A percentile compares a stretch with the other conserved stretches of the same genome.
phyloP scores from a whole-genome alignment of 2,888 invertebrate species.

The Norana najaformis region DNA sequence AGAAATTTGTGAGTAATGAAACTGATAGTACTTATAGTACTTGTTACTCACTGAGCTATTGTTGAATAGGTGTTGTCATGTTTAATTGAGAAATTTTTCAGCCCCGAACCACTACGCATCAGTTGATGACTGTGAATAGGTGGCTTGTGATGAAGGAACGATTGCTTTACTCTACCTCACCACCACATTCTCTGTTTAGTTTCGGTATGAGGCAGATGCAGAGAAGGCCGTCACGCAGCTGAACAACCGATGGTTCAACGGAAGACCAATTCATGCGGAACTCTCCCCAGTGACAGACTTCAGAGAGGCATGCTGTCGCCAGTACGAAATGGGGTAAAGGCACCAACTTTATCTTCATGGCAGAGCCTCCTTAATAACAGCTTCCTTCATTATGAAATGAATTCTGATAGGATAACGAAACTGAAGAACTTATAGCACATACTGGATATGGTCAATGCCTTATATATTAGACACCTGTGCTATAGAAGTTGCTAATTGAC shows the following conservation, averaged over 20 bases:
- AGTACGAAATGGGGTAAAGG: conserved; percentile 93
- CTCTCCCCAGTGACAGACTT: conserved; percentile 98
- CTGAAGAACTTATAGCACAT: no score
- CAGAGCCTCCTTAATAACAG: not conserved
- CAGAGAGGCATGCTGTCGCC: conserved; percentile 97
- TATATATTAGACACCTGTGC: no score
- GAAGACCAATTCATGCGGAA: conserved; percentile 95
- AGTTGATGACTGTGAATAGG: no score
- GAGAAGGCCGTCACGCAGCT: conserved; percentile 95
- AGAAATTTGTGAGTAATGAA: no score
- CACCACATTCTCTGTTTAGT: conserved; percentile 68
- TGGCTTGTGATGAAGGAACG: not conserved
- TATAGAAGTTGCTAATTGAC: no score
- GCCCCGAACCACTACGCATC: no score
- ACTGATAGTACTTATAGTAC: no score
- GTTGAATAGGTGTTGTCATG: no score
- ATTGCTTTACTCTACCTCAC: not conserved
- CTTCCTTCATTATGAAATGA: not conserved
- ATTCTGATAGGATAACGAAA: no score
- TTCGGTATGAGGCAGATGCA: conserved; percentile 95
- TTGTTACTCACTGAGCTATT: no score
- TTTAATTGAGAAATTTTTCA: no score
- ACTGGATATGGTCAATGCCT: no score
- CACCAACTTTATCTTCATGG: not conserved
- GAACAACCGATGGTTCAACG: conserved; percentile 98